Base-by-base conservation (phyloP, 1,140 invertebrate species). In the Solenopsis fugax region DNA sequence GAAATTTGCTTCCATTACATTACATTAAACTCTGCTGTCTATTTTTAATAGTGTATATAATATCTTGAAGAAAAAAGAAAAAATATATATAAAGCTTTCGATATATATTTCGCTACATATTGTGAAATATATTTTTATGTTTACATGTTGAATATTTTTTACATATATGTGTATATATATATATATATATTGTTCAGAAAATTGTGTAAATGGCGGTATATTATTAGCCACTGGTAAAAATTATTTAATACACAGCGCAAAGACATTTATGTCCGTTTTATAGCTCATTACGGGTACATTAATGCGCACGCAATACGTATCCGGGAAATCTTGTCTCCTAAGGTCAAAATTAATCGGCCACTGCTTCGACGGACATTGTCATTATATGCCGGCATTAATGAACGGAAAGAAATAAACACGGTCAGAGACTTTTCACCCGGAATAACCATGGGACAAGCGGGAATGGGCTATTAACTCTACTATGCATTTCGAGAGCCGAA, bases 261-360 rank as follows among this genome's bases (percentile, higher is more conserved):
- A 24, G 4, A 10, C 29, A 16, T 75, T 75, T 45, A 50, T 48
- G n/a, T 37, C 9, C 13, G 21, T 73, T 84, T 82, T 62, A 75
- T 18, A 73, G 54, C 54, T 84, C 69, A 84, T 84, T 84, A 84
- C 4, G 7, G 24, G 21, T 41, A 41, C 54, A 13, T 60, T 37
- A 18, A n/a, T 24, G 54, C 54, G 52, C 54, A 37, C 41, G 13
- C 41, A 50, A 21, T 56, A 21, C 18, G 4, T 73, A 84, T 84
- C 54, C 69, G 67, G 24, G 69, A 84, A 62, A 73, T 84, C 69
- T 48, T 13, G 67, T 60, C 77, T 71, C 45, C 29, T 75, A 60
- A 60, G 69, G 56, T 84, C n/a, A 29, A 84, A 75, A 73, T 84
- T 84, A 84, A 84, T 84, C 54, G 80, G 21, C n/a, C 16, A n/a